Evolutionary conservation across 1,140 invertebrate genomes (phyloP), one percentile per base, ranked within the genome.

Genomic region (Ostrea edulis): DNA sequence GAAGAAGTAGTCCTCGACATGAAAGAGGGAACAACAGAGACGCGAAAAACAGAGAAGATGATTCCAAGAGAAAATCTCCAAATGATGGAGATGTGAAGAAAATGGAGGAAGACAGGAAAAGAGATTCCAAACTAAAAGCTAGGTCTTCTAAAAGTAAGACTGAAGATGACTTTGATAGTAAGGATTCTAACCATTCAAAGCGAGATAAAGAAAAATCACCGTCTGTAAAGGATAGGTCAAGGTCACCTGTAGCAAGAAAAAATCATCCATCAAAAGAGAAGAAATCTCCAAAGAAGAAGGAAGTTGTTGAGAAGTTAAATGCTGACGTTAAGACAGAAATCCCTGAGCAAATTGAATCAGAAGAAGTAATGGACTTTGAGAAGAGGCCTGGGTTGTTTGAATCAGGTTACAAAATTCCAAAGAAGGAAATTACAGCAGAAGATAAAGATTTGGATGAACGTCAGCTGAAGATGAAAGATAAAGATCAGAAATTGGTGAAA

Each of bases 141-240:
- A 84, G 77, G 52, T 68, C 58, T 14, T 20, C 68, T 77, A 77
- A 35, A 77, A 35, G 68, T 35, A 77, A 25, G 77, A 86, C 22
- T 44, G 85, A 52, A 17, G 82, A 35, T 4, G 84, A 85, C 29
- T 68, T 25, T 44, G 55, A 44, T 20, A 83, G 29, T 14, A 77
- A 54, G 35, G 65, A 85, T 68, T 85, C 82, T 29, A 88, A 29
- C 54, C 52, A 85, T 68, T 85, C 82, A 81, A 88, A 52, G 77
- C 52, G 87, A 12, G 62, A 55, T 8, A 83, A 82, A 84, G 85
- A 86, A 25, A 86, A 77, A 86, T 86, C 88, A 55, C 87, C 87
- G 25, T 11, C 65, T n/a, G 14, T 58, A 9, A 83, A 83, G 82
- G 82, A 83, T 17, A 87, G 81, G 29, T 87, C 87, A 14, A 82